Conservation (phyloP, 2,113 vertebrate species). For the Chroicocephalus ridibundus region DNA sequence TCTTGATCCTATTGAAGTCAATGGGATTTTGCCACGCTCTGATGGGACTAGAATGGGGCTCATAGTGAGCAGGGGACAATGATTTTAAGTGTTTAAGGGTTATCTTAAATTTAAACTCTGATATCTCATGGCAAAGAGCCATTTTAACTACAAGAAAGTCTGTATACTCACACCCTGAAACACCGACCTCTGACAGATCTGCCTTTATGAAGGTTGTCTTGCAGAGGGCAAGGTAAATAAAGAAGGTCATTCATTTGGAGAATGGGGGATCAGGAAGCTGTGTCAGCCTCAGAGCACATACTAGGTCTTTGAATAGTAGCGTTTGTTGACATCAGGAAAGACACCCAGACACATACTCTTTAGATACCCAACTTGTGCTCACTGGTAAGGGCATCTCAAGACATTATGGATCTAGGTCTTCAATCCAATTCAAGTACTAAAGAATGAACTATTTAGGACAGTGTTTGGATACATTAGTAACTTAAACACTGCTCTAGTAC, state of each 20-base stretch:
- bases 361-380: background rate
- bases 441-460: background rate
- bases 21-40: background rate
- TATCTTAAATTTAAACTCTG: background rate
- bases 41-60: background rate
- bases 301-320: background rate
- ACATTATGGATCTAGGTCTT: background rate
- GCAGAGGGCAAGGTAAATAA: background rate
- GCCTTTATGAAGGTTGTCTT: background rate
- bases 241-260: background rate
- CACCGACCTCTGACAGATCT: background rate
- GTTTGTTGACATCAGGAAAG: background rate
- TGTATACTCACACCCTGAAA: background rate
- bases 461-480: background rate
- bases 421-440: background rate
- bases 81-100: background rate
- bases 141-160: background rate
- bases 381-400: background rate
- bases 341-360: background rate
- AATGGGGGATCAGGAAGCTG: fast-evolving
- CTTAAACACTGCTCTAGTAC: background rate
- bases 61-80: background rate
- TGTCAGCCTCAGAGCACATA: background rate
- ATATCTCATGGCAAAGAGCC: background rate
- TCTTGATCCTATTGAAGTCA: background rate